Evolutionary conservation across 2,888 invertebrate genomes (phyloP).

Genomic region (Periphyllus acericola): DNA sequence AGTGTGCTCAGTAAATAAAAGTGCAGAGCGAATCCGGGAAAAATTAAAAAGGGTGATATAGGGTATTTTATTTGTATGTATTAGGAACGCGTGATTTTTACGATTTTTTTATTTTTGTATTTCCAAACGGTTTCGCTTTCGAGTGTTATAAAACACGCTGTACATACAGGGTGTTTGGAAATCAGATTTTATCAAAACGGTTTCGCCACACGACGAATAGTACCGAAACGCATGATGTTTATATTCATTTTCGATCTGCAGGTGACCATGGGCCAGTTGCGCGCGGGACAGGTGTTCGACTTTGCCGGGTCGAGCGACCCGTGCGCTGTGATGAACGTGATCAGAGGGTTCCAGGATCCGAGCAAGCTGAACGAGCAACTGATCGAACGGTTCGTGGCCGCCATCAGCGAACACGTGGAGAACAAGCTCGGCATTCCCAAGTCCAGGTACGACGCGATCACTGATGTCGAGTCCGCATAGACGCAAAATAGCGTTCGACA

Average conservation of each 20-base stretch:
- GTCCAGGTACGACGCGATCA: slow-evolving; percentile 16
- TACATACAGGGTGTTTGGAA: no score
- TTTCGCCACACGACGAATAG: no score
- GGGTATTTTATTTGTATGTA: no score
- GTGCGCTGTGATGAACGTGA: slow-evolving; percentile 32
- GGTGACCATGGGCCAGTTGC: slow-evolving; percentile 51
- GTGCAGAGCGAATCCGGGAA: no score
- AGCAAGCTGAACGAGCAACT: neutral
- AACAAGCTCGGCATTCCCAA: neutral
- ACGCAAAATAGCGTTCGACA: no score
- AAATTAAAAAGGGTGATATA: no score
- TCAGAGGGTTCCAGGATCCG: slow-evolving; percentile 11
- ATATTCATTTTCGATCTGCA: neutral
- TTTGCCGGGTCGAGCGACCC: slow-evolving; percentile 38
- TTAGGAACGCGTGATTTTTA: no score
- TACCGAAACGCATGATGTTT: neutral
- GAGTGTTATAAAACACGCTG: no score
- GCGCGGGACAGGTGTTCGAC: slow-evolving; percentile 36
- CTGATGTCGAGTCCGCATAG: neutral
- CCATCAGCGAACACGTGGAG: slow-evolving; percentile 38
- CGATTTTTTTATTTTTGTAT: no score
- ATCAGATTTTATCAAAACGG: no score
- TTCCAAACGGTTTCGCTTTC: no score
- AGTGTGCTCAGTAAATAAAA: no score
- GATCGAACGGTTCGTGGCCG: slow-evolving; percentile 2